Base-by-base conservation (phyloP, 2,113 vertebrate species). In the Ellobius talpinus region DNA sequence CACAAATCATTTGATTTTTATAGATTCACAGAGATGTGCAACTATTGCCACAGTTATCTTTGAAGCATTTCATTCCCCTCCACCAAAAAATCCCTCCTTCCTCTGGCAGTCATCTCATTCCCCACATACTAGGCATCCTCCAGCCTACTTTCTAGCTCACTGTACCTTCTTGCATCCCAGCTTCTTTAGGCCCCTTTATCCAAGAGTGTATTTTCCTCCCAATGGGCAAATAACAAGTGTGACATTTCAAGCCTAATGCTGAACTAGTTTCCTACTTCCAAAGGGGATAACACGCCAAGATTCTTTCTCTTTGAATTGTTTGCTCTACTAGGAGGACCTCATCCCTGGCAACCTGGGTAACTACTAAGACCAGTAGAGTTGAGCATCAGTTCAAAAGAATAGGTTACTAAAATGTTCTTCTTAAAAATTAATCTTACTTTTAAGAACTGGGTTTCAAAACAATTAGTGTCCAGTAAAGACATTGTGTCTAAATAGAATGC, bases 61-160 rank as follows among this genome's bases (percentile, higher is more conserved):
- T 55, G 31, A 61, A 78, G 17, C 61, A 79, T n/a, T 36, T n/a
- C 24, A 76, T 47, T 50, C 66, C 6, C 42, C 42, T 68, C 42
- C 47, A 65, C 26, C 19, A 65, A 85, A 47, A 29, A 85, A 58
- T 7, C 4, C 10, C 45, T 36, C 82, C 26, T 19, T 10, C 63
- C 63, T 21, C 50, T 13, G n/a, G 33, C 42, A 2, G 6, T 8
- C 9, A 0, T 10, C 45, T 14, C 2, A 1, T 10, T 39, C 24
- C 23, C 45, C 19, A 12, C 9, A 16, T 61, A 10, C 26, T 5
- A 5, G 7, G 6, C 19, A 7, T 5, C 33, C 58, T 9, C 39
- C 13, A 1, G 26, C 14, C 36, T 16, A 3, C 11, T 42, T 72
- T 52, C n/a, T 19, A 11, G 7, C 63, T 42, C 24, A 13, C 33